Conservation (phyloP, 2,888 invertebrate genomes). For the Drosophila prolongata region DNA sequence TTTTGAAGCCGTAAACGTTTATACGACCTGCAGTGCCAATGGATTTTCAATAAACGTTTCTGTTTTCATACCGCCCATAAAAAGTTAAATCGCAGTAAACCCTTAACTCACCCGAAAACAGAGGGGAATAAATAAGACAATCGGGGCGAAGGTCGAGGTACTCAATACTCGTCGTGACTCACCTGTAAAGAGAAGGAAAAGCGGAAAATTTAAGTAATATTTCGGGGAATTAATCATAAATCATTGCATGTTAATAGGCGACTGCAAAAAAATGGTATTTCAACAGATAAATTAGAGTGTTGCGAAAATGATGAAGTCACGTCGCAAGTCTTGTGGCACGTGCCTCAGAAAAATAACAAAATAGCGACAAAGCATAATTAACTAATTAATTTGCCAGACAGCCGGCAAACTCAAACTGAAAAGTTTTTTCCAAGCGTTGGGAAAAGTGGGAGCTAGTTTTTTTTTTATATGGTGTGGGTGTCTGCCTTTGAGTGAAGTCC, state of each 20-base stretch:
- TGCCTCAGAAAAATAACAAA: slow-evolving; percentile 25
- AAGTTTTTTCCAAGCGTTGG: slow-evolving; percentile 26
- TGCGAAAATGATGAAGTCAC: slow-evolving; percentile 41
- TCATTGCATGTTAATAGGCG: slow-evolving; percentile 44
- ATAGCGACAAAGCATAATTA: slow-evolving; percentile 57
- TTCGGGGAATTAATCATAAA: slow-evolving; percentile 46
- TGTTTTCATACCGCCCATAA: slow-evolving; percentile 22
- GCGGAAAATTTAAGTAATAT: slow-evolving; percentile 18
- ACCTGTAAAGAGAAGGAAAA: slow-evolving; percentile 59
- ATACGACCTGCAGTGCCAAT: slow-evolving; percentile 37
- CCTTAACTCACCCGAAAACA: slow-evolving; percentile 45
- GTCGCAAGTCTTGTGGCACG: slow-evolving; percentile 46
- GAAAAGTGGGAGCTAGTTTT: slow-evolving; percentile 2
- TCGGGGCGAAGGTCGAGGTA: slow-evolving; percentile 6
- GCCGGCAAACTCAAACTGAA: slow-evolving; percentile 26
- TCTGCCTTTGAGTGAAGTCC: slow-evolving; percentile 9
- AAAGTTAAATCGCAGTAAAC: slow-evolving; percentile 9
- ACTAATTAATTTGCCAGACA: slow-evolving; percentile 66
- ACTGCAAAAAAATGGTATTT: slow-evolving; percentile 14
- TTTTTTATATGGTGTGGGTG: slow-evolving; percentile 1
- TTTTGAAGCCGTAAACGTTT: slow-evolving; percentile 30
- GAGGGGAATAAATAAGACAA: slow-evolving; percentile 16
- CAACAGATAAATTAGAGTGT: slow-evolving; percentile 8
- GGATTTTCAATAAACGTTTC: slow-evolving; percentile 40
- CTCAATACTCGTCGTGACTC: slow-evolving; percentile 49